These are phyloP conservation scores for Daktulosphaira vitifoliae DNA, from an alignment of 1,140 invertebrate species.

Conservation along the genomic window DNA sequence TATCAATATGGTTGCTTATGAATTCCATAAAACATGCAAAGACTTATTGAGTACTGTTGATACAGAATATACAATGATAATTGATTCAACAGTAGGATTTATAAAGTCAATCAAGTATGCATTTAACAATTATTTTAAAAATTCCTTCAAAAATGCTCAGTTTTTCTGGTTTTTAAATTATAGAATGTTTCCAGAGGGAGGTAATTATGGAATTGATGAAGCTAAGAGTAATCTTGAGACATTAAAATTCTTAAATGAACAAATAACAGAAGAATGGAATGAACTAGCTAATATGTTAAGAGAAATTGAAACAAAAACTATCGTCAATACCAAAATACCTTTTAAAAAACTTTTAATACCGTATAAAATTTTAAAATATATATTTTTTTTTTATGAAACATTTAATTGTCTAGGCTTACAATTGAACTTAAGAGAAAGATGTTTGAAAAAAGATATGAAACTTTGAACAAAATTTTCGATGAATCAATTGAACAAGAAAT, in stretches of 20 bases:
- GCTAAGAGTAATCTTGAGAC: background rate
- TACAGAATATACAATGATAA: background rate
- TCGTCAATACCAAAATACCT: background rate
- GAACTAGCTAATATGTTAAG: background rate
- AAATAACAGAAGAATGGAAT: background rate
- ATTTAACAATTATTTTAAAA: too few relatives aligned
- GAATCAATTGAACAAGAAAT: background rate
- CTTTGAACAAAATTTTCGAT: background rate
- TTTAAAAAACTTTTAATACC: background rate
- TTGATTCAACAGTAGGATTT: background rate
- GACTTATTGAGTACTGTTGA: background rate
- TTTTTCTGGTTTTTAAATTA: background rate
- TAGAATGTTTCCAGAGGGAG: slow-evolving; percentile 2
- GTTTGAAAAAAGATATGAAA: background rate
- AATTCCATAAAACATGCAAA: background rate
- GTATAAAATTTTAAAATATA: background rate
- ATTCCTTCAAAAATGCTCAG: too few relatives aligned
- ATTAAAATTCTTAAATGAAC: background rate
- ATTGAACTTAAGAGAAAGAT: background rate
- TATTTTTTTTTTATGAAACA: too few relatives aligned
- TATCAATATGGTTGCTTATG: background rate
- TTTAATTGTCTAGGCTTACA: too few relatives aligned
- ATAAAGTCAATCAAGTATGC: slow-evolving; percentile 5
- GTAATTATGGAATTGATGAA: background rate
- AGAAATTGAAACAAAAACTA: background rate